A percentile compares a stretch with the other conserved stretches of the same genome.
These are phyloP conservation scores for Halcyon badia DNA, from an alignment of 2,797 vertebrate species.

Conservation along the genomic window DNA sequence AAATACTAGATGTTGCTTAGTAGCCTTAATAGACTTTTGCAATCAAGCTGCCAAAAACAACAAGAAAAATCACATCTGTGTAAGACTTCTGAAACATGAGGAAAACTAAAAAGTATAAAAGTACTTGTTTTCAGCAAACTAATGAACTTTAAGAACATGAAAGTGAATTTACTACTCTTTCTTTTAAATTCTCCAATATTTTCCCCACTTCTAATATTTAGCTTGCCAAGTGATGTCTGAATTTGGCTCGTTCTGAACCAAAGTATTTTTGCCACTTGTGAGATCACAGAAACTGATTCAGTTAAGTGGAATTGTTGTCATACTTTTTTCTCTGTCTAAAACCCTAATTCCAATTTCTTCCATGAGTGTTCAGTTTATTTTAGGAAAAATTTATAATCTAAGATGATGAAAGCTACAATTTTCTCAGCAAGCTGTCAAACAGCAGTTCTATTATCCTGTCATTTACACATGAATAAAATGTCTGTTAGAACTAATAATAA, in stretches of 20 bases:
- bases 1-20: background rate
- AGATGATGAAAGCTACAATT: conserved; percentile 70
- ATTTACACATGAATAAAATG: conserved; percentile 66
- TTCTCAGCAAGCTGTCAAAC: conserved; percentile 72
- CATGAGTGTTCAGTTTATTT: conserved; percentile 61
- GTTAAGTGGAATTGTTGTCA: conserved; percentile 20
- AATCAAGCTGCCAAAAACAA: background rate
- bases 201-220: background rate
- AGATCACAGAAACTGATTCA: conserved; percentile 12
- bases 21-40: conserved; percentile 1
- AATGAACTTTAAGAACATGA: background rate
- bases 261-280: conserved; percentile 34
- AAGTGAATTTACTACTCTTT: background rate
- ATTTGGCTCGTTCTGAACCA: conserved; percentile 19
- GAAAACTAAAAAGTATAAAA: background rate
- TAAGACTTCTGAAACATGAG: background rate
- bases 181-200: conserved; percentile 3
- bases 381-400: conserved; percentile 64
- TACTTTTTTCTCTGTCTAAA: conserved; percentile 31
- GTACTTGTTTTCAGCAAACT: background rate
- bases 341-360: conserved; percentile 24
- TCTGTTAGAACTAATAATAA: conserved; percentile 70
- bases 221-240: background rate
- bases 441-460: conserved; percentile 65
- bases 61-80: background rate